phyloP scores from a whole-genome alignment of 2,113 vertebrate genomes.

The Gavia stellata region DNA sequence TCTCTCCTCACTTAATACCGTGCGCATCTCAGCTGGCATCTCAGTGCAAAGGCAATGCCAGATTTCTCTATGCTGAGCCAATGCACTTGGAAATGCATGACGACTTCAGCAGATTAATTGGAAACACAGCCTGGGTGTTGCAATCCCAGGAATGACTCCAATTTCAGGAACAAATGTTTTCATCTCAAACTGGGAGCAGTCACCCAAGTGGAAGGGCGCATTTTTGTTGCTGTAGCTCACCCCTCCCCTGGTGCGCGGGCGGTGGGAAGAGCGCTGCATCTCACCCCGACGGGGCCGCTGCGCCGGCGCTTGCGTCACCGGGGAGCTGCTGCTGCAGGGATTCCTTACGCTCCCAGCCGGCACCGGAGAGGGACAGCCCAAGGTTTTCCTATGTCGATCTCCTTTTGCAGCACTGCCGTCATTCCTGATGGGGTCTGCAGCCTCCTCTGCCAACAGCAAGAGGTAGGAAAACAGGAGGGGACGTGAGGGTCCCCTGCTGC shows the following conservation, averaged over 20 bases:
- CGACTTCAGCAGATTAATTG: constrained; percentile 58
- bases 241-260: neutral
- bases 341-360: neutral
- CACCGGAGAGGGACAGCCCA: neutral
- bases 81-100: constrained; percentile 11
- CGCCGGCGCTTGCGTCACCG: neutral
- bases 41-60: neutral
- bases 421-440: neutral
- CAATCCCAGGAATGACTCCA: constrained; percentile 62
- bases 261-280: neutral
- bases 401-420: neutral
- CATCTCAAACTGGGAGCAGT: constrained; percentile 33
- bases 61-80: constrained; percentile 25
- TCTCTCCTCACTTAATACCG: neutral
- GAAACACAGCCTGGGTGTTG: constrained; percentile 67
- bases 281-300: neutral
- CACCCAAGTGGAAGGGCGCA: constrained; percentile 37
- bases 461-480: neutral
- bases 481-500: too few species aligned
- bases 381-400: neutral
- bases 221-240: constrained; percentile 50
- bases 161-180: constrained; percentile 65
- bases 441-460: neutral
- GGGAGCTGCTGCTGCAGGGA: neutral
- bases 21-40: neutral